Evolutionary conservation across 2,888 invertebrate genomes (phyloP), one percentile per base, ranked within the genome.

Genomic region (Cephus rjabovi): DNA sequence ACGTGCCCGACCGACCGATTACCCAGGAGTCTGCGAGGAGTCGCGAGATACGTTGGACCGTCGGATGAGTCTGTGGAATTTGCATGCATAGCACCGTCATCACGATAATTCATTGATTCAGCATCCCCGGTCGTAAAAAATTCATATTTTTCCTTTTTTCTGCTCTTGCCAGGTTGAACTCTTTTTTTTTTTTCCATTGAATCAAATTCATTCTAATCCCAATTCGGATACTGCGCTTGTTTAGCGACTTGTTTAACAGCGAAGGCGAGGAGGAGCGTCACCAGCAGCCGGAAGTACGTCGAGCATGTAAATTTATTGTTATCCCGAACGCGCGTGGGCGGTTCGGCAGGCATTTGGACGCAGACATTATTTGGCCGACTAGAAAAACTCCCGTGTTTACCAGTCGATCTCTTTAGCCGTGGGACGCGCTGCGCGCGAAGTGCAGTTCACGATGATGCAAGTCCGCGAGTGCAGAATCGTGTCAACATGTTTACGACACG

Each of bases 401-500:
- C 56, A 23, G 15, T 12, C 31, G 33, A 71, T 71, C n/a, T 71
- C 23, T 12, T 71, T 4, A 33, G 30, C 70, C 2, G 71, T 34
- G 11, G 56, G 56, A 71, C 71, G 33, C 0, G 31, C 9, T 34
- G 71, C 34, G 30, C 31, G 31, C 71, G 33, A 71, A 1, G 0
- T 71, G 56, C 23, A 56, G 56, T 56, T 56, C 23, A 56, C 71
- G 71, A 9, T 71, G 71, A 71, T 71, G 71, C 31, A 71, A 71
- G 31, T 71, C 23, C 33, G 31, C 71, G 71, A 71, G 71, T 71
- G 77, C 75, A 70, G 40, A 77, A 75, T 70, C 75, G 75, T 77
- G 77, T 77, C 75, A 77, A 77, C 77, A 77, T 77, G 77, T 77
- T 77, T 71, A 75, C 77, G 74, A 68, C 56, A 56, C 68, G 71